Percentiles rank a stretch among this genome's conserved stretches.
Conservation (phyloP, 2,888 invertebrate species). For the Anorthoa munda region DNA sequence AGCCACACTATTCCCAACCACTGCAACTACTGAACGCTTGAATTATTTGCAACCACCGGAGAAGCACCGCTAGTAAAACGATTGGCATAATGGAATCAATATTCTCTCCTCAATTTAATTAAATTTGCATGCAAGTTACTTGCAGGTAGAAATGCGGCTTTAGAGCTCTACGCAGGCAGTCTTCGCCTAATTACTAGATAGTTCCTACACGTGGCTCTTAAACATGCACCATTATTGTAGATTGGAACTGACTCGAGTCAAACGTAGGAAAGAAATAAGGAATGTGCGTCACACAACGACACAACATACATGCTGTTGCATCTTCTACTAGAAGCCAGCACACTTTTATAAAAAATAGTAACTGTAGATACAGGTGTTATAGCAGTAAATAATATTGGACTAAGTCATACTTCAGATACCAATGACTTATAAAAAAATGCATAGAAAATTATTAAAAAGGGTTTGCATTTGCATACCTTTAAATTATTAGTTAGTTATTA, state of each 20-base stretch:
- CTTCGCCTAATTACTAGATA: conserved; percentile 11
- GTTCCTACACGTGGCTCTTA: conserved; percentile 7
- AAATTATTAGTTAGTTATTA: too few species aligned
- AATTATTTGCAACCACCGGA: too few species aligned
- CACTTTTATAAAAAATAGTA: background rate
- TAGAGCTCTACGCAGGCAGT: background rate
- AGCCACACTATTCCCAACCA: too few species aligned
- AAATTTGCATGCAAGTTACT: too few species aligned
- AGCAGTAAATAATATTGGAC: conserved; percentile 17
- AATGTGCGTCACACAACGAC: conserved; percentile 33
- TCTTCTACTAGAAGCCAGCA: background rate
- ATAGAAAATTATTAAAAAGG: background rate
- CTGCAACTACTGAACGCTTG: too few species aligned
- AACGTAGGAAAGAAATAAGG: conserved; percentile 5
- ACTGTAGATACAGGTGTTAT: conserved; percentile 5
- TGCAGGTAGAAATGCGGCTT: too few species aligned
- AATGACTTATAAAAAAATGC: background rate
- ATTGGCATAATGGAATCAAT: too few species aligned
- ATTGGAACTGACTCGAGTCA: conserved; percentile 5
- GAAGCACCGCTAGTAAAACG: too few species aligned
- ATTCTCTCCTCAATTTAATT: too few species aligned
- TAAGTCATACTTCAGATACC: background rate
- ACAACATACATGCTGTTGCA: conserved; percentile 12
- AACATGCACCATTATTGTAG: background rate
- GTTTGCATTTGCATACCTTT: too few species aligned